Conservation (phyloP, 2,113 vertebrate species). For the Catagonus wagneri region DNA sequence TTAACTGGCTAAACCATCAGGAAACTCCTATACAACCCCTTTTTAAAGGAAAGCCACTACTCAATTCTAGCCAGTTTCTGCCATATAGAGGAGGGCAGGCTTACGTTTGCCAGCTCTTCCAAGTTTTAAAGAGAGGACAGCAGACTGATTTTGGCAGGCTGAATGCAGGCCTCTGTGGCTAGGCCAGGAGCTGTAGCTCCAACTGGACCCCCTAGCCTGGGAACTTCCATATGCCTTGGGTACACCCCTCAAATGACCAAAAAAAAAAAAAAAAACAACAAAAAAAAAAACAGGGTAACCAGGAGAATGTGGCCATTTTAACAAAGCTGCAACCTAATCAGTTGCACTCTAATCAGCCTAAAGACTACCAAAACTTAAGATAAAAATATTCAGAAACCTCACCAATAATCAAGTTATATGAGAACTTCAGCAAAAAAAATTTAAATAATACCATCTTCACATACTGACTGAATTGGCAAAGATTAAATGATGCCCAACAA, state of each 20-base stretch:
- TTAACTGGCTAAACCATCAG: no score
- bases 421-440: neutral
- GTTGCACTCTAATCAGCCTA: neutral
- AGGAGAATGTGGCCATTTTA: neutral
- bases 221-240: no score
- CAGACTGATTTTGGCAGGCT: neutral
- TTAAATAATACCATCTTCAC: neutral
- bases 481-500: neutral
- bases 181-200: no score
- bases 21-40: neutral
- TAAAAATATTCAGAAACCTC: neutral
- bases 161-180: neutral
- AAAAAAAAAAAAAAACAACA: no score
- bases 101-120: neutral
- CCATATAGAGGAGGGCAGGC: neutral
- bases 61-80: neutral
- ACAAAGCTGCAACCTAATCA: constrained; percentile 38
- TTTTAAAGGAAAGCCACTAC: neutral
- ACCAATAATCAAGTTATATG: constrained; percentile 24
- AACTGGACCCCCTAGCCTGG: no score
- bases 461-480: constrained; percentile 5
- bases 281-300: no score
- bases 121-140: constrained; percentile 19
- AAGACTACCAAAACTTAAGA: neutral
- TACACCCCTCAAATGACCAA: no score